Percentiles rank a stretch among this genome's conserved stretches.
These are phyloP conservation scores for Semotilus atromaculatus DNA, from an alignment of 2,797 vertebrate species.

Conservation along the genomic window DNA sequence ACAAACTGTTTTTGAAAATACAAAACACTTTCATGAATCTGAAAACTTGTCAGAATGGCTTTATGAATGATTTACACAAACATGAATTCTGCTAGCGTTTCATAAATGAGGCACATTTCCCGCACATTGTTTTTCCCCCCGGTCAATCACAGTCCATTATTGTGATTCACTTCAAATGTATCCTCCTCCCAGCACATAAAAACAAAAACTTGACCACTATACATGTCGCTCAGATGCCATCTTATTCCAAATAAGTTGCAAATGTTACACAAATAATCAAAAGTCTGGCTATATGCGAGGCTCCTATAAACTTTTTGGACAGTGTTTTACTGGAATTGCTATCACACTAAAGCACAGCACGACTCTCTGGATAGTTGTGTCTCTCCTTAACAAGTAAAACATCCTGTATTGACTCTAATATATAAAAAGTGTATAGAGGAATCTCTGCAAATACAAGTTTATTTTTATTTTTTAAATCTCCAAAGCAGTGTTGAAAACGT, in stretches of 20 bases:
- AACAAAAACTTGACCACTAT: neutral
- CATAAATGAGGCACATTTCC: neutral
- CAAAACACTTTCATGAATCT: neutral
- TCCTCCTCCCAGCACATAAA: neutral
- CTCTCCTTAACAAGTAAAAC: neutral
- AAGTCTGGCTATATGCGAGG: neutral
- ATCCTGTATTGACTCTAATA: neutral
- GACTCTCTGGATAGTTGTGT: neutral
- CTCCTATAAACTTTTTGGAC: too few relatives aligned
- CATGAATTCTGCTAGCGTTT: neutral
- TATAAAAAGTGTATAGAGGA: neutral
- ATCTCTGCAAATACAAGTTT: neutral
- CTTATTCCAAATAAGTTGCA: neutral
- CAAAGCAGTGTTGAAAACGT: slow-evolving; percentile 15
- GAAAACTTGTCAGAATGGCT: neutral
- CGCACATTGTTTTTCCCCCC: neutral
- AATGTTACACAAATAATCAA: neutral
- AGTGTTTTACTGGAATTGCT: neutral
- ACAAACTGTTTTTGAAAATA: neutral
- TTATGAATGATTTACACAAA: neutral
- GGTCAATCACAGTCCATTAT: neutral
- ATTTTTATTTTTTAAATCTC: neutral
- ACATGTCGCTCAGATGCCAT: neutral
- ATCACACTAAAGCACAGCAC: neutral
- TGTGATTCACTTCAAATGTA: neutral